Evolutionary conservation across 2,113 vertebrate species (phyloP).

Genomic region (Myanophis thanlyinensis): DNA sequence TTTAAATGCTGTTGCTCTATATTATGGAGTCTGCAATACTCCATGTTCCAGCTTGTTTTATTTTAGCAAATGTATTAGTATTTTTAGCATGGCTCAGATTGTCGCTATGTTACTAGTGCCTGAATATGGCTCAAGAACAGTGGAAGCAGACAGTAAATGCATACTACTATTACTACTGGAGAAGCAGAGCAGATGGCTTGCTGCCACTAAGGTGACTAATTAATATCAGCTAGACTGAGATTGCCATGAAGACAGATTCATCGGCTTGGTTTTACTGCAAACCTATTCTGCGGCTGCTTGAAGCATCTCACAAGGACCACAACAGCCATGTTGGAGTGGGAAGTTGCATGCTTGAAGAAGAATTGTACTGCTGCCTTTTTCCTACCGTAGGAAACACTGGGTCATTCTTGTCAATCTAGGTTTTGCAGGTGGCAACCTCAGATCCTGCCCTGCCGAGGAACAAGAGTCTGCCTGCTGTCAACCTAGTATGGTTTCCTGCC

Average conservation of each 20-base stretch:
- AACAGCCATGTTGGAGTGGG: not conserved
- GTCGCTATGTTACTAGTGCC: not conserved
- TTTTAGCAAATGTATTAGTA: not conserved
- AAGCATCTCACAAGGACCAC: not conserved
- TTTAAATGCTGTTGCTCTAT: not conserved
- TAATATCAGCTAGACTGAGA: not conserved
- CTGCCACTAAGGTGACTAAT: slow-evolving; percentile 42
- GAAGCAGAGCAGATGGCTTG: slow-evolving; percentile 33
- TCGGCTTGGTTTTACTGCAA: fast-evolving
- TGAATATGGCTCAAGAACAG: slow-evolving; percentile 1
- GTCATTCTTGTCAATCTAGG: slow-evolving; percentile 2
- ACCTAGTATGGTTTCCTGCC: slow-evolving; percentile 59
- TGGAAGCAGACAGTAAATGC: not conserved
- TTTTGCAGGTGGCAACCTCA: slow-evolving; percentile 26
- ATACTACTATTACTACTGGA: fast-evolving
- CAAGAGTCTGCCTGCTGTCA: slow-evolving; percentile 12
- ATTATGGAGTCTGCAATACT: fast-evolving
- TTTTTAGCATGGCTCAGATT: not conserved
- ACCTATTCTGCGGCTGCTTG: not conserved
- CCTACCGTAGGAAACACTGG: not conserved
- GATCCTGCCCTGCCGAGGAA: slow-evolving; percentile 35
- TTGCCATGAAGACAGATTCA: not conserved
- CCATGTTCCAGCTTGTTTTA: not conserved
- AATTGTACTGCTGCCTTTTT: not conserved
- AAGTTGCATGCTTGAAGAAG: not conserved